Evolutionary conservation across 2,113 vertebrate genomes (phyloP).

Genomic region (Glareola pratincola): DNA sequence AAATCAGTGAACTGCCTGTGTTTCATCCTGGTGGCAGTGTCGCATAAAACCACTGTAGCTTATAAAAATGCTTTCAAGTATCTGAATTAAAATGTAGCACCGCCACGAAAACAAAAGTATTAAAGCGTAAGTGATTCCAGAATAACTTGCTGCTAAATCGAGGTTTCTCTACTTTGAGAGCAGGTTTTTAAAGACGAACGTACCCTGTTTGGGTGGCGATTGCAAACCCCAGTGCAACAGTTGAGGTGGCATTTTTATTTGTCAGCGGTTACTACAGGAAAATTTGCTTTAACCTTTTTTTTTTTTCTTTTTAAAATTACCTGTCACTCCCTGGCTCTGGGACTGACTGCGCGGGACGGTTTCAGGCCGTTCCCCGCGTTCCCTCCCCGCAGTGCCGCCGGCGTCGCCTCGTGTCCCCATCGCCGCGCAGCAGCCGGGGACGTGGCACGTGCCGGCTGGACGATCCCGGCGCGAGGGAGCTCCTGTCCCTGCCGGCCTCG

Average conservation of each 20-base stretch:
- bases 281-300: neutral
- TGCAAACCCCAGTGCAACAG: neutral
- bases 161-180: neutral
- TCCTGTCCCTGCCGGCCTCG: neutral
- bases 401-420: accelerated
- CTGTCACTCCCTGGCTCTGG: neutral
- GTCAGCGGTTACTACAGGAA: neutral
- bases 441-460: accelerated
- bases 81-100: neutral
- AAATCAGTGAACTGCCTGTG: neutral
- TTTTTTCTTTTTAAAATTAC: neutral
- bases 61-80: neutral
- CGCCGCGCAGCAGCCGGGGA: accelerated
- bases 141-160: neutral
- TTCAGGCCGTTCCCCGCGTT: accelerated
- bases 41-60: neutral
- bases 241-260: accelerated
- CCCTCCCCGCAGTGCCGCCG: accelerated
- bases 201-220: accelerated
- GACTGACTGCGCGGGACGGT: accelerated
- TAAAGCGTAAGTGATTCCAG: neutral
- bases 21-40: neutral
- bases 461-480: neutral
- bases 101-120: neutral
- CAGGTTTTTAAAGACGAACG: accelerated